Evolutionary conservation across 2,113 vertebrate genomes (phyloP), one percentile per base, ranked within the genome.

Genomic region (Archilochus colubris): DNA sequence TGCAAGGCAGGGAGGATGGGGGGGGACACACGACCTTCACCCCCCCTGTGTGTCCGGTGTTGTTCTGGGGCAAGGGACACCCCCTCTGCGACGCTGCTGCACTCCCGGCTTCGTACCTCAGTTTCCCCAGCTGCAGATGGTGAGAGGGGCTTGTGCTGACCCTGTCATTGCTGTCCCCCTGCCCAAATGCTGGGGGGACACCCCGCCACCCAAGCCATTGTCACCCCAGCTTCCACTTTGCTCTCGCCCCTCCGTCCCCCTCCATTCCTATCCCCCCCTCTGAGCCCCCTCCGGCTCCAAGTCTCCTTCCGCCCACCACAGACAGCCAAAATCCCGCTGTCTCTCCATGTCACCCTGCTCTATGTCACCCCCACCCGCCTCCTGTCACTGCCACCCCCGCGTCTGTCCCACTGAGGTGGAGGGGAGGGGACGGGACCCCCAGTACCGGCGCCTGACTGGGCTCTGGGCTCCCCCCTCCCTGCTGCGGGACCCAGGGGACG

Each of bases 121-220:
- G 89, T 96, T 96, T 95, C 89, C 75, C 89, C 70, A 10, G 30
- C 70, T 88, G 61, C 51, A 84, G 24, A 69, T 24, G 40, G 9
- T 0, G 33, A 12, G 27, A 36, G n/a, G 28, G 59, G 18, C 13
- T 44, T 84, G 59, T 66, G 33, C 74, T 11, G 12, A 33, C 25
- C 7, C 0, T 31, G 20, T 28, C 64, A 8, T 18, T 0, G 0
- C 57, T 40, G 43, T 31, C 33, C 62, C 78, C 38, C 55, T 74
- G n/a, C 74, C 58, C 91, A 33, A 31, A 53, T 12, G 57, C 38
- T 40, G 38, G 38, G 38, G 38, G 38, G 9, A 40, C 38, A 40
- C 38, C 38, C 38, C 38, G 38, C 38, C 38, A 40, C 38, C 11
- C 9, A 40, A 40, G 38, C 38, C 8, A 0, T 1, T 38, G 11